Percentiles rank a stretch among this genome's conserved stretches.
phyloP scores from a whole-genome alignment of 2,113 vertebrate genomes.

The Rafetus swinhoei region DNA sequence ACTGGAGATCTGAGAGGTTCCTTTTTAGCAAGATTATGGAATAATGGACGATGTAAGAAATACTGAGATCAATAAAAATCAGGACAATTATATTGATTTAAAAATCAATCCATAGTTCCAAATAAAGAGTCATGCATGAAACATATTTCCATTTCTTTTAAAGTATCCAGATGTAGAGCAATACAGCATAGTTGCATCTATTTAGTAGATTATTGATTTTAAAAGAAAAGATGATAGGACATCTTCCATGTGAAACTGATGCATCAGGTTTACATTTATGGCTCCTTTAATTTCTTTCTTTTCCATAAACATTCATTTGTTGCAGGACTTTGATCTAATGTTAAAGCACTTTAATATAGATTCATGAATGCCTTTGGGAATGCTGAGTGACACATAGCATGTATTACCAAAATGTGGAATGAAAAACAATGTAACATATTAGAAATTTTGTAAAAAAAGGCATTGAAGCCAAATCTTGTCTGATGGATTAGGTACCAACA shows the following conservation, averaged over 20 bases:
- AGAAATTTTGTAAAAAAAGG: not conserved
- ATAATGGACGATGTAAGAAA: slow-evolving; percentile 55
- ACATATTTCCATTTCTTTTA: slow-evolving; percentile 31
- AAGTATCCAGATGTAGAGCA: slow-evolving; percentile 6
- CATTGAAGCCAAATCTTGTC: not conserved
- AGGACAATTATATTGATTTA: slow-evolving; percentile 5
- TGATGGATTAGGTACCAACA: not conserved
- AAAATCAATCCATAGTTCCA: slow-evolving; percentile 46
- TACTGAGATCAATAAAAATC: slow-evolving; percentile 50
- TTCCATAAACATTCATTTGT: not conserved
- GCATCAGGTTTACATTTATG: not conserved
- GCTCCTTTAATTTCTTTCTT: not conserved
- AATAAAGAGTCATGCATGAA: slow-evolving; percentile 48
- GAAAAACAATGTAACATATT: not conserved
- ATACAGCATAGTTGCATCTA: not conserved
- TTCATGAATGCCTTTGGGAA: not conserved
- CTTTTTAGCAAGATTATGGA: slow-evolving; percentile 48
- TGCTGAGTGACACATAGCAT: not conserved
- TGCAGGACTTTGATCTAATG: not conserved
- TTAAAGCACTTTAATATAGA: not conserved
- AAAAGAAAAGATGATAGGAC: not conserved
- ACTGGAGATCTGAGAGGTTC: slow-evolving; percentile 35
- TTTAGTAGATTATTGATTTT: slow-evolving; percentile 63
- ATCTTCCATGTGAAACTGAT: not conserved
- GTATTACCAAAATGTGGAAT: not conserved